Conservation (phyloP, 2,888 invertebrate species). For the Tetheella fluctuosa region DNA sequence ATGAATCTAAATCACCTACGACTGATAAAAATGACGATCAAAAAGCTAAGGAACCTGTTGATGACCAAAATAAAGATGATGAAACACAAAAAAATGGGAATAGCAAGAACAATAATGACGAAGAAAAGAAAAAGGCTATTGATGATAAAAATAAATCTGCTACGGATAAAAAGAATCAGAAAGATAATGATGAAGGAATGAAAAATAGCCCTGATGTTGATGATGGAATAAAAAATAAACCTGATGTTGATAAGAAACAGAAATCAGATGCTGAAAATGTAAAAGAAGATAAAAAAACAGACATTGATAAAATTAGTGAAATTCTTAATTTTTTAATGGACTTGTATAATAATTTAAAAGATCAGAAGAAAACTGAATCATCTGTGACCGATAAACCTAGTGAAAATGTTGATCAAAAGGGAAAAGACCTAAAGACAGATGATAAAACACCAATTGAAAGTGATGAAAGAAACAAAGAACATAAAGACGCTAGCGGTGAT, state of each 20-base stretch:
- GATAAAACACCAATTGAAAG: not conserved
- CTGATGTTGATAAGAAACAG: not conserved
- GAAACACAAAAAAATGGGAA: constrained; percentile 8
- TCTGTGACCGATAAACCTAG: not conserved
- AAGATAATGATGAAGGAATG: not conserved
- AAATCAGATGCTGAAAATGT: no score
- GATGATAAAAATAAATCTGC: not conserved
- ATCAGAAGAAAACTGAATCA: not conserved
- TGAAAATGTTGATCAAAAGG: not conserved
- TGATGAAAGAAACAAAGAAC: not conserved
- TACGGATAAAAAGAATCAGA: not conserved
- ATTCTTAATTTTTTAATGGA: not conserved
- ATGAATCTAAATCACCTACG: not conserved
- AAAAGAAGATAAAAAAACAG: not conserved
- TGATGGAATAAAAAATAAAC: not conserved
- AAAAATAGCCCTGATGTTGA: not conserved
- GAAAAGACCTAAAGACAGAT: not conserved
- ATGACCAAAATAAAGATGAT: not conserved
- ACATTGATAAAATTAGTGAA: not conserved
- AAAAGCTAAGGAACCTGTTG: not conserved
- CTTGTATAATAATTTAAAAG: not conserved
- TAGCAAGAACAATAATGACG: constrained; percentile 3
- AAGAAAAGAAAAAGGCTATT: not conserved
- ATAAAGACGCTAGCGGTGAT: not conserved
- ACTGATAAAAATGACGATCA: not conserved